These are phyloP conservation scores for Xyrauchen texanus DNA, from an alignment of 2,113 vertebrate genomes.

Conservation along the genomic window DNA sequence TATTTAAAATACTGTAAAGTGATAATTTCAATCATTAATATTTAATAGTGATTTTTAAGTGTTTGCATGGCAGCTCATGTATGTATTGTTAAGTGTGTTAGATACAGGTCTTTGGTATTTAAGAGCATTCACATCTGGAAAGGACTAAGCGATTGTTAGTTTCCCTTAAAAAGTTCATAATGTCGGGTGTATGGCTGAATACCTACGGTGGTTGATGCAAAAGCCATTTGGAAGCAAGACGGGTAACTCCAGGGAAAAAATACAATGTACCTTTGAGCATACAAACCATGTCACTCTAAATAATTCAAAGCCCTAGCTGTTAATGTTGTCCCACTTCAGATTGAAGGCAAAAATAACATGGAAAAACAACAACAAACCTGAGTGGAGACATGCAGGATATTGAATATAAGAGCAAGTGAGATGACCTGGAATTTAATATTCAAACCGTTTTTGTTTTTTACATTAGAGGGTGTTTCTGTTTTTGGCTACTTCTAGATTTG, in stretches of 20 bases:
- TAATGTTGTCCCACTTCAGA: too few species aligned
- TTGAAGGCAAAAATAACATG: constrained; percentile 4
- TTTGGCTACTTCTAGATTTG: background rate
- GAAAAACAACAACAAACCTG: constrained; percentile 43
- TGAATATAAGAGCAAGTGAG: background rate
- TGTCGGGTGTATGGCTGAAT: constrained; percentile 32
- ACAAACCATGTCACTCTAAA: constrained; percentile 43
- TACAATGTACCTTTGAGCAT: constrained; percentile 45
- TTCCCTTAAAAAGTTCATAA: background rate
- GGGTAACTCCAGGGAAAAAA: constrained; percentile 41
- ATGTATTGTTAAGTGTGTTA: background rate
- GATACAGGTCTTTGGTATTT: background rate
- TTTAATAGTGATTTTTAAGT: constrained; percentile 7
- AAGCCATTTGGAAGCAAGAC: constrained; percentile 37
- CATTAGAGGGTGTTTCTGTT: constrained; percentile 14
- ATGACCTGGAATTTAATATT: constrained; percentile 1
- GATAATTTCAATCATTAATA: constrained; percentile 13
- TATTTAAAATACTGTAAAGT: background rate
- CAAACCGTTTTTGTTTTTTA: constrained; percentile 20
- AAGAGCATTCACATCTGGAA: background rate
- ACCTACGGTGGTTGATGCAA: constrained; percentile 7
- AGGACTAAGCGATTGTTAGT: background rate
- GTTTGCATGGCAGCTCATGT: background rate
- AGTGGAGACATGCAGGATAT: background rate
- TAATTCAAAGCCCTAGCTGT: constrained; percentile 53